Base-by-base conservation (phyloP, 2,797 vertebrate species). In the Gouania willdenowi region DNA sequence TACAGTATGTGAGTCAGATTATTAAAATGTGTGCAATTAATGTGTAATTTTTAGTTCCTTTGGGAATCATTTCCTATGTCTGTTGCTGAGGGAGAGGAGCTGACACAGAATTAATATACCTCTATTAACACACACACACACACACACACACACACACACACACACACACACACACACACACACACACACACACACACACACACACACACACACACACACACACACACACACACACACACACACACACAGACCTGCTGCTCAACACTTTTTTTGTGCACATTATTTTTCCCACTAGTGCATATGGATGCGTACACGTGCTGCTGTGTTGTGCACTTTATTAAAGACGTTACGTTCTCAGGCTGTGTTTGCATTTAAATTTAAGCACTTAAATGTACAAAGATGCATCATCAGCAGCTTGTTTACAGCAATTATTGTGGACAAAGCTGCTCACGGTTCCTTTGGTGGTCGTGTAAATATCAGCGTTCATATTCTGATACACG, bases 91-190 rank as follows among this genome's bases (percentile, higher is more conserved):
- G 51, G 72, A 83, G 80, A 77, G 72, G 66, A 71, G 65, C 68
- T 80, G 80, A 81, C 77, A 86, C 60, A 68, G 75, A 80, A 81
- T 77, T 81, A 83, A 82, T 81, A 86, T 84, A 83, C 80, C 80
- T 82, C 77, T 77, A 82, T 78, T 70, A 79, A 78, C 71, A 74
- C 81, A 60, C 80, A 62, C 66, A 56, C 56, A 17, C 46, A 26
- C 53, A 55, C 44, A 55, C 43, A 13, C 26, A 24, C 36, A 31
- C 7, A 8, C 5, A 22, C 29, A 20, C 28, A 33, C 26, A 16
- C 16, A 38, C 14, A 46, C 24, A 55, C 41, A 26, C 40, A 29
- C 48, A 59, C n/a, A 59, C 56, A 21, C 45, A 28, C 53, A 55
- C 44, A 55, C 43, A 13, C 26, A 24, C 36, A 31, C 7, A 8